phyloP scores from a whole-genome alignment of 2,888 invertebrate species.

The Drosophila anomalata region DNA sequence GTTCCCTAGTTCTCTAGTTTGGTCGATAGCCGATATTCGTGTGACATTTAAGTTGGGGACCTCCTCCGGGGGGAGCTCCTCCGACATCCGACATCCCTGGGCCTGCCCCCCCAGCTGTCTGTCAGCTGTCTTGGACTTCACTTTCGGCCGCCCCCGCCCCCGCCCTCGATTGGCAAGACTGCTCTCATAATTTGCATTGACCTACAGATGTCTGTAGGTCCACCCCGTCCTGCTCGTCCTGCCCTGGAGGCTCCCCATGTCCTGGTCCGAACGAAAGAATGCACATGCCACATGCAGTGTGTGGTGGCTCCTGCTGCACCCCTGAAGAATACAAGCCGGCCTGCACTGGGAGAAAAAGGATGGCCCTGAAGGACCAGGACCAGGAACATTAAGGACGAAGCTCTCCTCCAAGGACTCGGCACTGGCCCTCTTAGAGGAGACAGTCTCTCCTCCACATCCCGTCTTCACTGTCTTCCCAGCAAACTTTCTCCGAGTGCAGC shows the following conservation, averaged over 20 bases:
- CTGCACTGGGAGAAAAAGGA: too few species aligned
- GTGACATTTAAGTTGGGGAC: conserved; percentile 29
- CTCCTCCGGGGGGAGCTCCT: neutral
- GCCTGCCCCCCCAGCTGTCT: conserved; percentile 14
- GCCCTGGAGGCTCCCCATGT: too few species aligned
- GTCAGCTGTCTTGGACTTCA: conserved; percentile 34
- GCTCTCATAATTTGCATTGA: conserved; percentile 36
- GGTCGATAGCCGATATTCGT: conserved; percentile 34
- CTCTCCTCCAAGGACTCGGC: too few species aligned
- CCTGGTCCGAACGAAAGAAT: conserved; percentile 16
- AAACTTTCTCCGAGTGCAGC: neutral
- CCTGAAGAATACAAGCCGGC: neutral
- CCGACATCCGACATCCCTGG: neutral
- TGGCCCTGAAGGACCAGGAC: too few species aligned
- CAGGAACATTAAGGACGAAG: too few species aligned
- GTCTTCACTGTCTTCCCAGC: neutral
- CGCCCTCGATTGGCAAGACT: conserved; percentile 10
- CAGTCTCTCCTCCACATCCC: neutral
- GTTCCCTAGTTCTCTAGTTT: conserved; percentile 2
- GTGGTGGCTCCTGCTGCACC: conserved; percentile 1
- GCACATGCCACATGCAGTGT: conserved; percentile 47
- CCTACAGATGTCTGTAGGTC: conserved; percentile 33
- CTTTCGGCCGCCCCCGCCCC: neutral
- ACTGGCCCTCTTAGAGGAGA: too few species aligned
- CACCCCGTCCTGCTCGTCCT: conserved; percentile 6